Evolutionary conservation across 53 echinoderm and acorn worm species (phyloP).

Genomic region (Paracentrotus lividus): DNA sequence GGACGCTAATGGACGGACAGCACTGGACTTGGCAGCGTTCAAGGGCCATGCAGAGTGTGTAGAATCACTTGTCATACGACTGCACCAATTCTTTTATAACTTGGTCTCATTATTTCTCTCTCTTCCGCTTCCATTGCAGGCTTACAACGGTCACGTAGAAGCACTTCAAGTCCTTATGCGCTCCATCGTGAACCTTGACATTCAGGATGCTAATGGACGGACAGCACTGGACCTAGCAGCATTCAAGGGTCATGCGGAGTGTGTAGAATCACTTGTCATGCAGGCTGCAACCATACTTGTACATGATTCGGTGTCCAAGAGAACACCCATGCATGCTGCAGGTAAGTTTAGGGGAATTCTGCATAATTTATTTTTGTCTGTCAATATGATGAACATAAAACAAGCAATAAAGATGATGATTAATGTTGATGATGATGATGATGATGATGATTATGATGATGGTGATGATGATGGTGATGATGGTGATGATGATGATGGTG

Average conservation of each 20-base stretch:
- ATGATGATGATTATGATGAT: too few relatives aligned
- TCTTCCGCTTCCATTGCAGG: constrained; percentile 66
- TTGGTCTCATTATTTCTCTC: neutral
- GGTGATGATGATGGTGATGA: too few relatives aligned
- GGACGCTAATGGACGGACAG: constrained; percentile 94
- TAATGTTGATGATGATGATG: too few relatives aligned
- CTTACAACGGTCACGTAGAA: constrained; percentile 98
- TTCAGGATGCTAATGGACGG: constrained; percentile 97
- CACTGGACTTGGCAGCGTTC: constrained; percentile 96
- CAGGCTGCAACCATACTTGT: constrained; percentile 95
- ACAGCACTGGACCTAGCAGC: constrained; percentile 97
- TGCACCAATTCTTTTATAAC: constrained; percentile 90
- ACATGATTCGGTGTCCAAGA: constrained; percentile 94
- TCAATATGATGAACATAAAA: too few relatives aligned
- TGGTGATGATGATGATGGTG: too few relatives aligned
- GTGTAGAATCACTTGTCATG: constrained; percentile 91
- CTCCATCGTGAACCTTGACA: constrained; percentile 93
- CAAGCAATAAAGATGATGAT: too few relatives aligned
- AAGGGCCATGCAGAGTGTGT: constrained; percentile 97
- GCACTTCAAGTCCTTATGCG: constrained; percentile 93
- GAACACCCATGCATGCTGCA: constrained; percentile 95
- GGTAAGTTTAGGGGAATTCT: constrained; percentile 72
- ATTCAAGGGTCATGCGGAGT: constrained; percentile 96
- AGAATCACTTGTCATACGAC: constrained; percentile 89
- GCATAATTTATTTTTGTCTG: neutral